Evolutionary conservation across 1,140 invertebrate species (phyloP).

Genomic region (Popillia japonica): DNA sequence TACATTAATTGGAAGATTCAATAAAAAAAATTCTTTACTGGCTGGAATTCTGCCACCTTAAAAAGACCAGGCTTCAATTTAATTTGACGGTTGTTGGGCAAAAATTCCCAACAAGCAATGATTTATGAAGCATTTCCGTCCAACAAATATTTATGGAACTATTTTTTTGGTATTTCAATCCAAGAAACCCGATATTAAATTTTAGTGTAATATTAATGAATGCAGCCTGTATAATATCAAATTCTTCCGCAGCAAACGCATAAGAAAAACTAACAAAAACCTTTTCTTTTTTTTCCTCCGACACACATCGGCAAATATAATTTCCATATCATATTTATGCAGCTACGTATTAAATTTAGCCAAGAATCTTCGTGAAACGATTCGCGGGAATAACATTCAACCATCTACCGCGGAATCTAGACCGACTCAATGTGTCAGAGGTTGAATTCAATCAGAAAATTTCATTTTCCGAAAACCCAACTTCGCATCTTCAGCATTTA

Average conservation of each 20-base stretch:
- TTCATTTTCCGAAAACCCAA: not conserved
- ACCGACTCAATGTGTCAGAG: not conserved
- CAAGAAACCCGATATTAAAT: too few relatives aligned
- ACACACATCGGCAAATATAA: not conserved
- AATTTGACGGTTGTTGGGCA: too few relatives aligned
- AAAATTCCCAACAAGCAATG: too few relatives aligned
- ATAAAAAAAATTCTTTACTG: too few relatives aligned
- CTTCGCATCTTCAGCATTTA: not conserved
- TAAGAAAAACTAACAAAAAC: not conserved
- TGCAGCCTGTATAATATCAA: too few relatives aligned
- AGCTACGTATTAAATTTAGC: not conserved
- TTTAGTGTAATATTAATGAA: too few relatives aligned
- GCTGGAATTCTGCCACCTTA: too few relatives aligned
- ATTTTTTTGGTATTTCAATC: too few relatives aligned
- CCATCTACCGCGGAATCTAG: not conserved
- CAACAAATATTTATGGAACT: too few relatives aligned
- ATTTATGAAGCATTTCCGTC: too few relatives aligned
- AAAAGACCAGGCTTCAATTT: too few relatives aligned
- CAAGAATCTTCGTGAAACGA: not conserved
- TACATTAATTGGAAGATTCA: too few relatives aligned
- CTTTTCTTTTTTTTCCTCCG: not conserved
- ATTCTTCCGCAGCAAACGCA: not conserved
- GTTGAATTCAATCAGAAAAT: not conserved
- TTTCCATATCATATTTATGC: slow-evolving; percentile 7
- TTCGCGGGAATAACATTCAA: not conserved